Base-by-base conservation (phyloP, 1,140 invertebrate genomes). In the Drusus annulatus region DNA sequence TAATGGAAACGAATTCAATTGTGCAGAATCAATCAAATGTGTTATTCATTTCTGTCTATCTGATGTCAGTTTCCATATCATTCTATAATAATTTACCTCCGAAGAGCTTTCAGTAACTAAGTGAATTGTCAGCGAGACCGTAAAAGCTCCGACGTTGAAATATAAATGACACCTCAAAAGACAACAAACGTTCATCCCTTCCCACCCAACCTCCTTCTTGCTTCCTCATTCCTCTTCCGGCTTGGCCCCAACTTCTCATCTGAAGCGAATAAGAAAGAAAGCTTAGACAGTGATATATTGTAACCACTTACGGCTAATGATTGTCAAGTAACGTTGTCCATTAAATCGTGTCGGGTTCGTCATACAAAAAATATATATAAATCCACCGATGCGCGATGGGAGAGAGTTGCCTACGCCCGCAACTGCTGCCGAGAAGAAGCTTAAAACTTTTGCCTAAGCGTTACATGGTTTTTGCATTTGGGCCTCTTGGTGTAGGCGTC, bases 161-260 rank as follows among this genome's bases (percentile, higher is more conserved):
- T 83, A 83, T 83, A 83, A 83, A 83, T 83, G 81, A 83, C 81
- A 78, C 50, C 76, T 80, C 79, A 80, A 83, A 83, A 83, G 81
- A 83, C 78, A 83, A 83, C 81, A 83, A 83, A 80, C 81, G 76
- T 62, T 71, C 73, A 45, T 71, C 71, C 77, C 36, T 13, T 45
- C 36, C 36, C 36, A 1, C 10, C 36, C 36, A 45, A 4, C 31
- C 31, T 6, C 8, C 5, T 8, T 4, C 1, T 7, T 36, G 2
- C 31, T 45, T 45, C 36, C 36, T 13, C 0, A 8, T 45, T 45
- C 36, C 36, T 13, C 36, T 13, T 45, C 36, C 36, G 10, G 8
- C 10, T 45, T 45, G 8, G 13, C 36, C 36, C 52, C 76, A 58
- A 25, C 21, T 21, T 75, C 58, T 79, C 56, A 62, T 79, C 73